These are phyloP conservation scores for Crotalus viridis DNA, from an alignment of 2,113 vertebrate genomes.

Conservation along the genomic window DNA sequence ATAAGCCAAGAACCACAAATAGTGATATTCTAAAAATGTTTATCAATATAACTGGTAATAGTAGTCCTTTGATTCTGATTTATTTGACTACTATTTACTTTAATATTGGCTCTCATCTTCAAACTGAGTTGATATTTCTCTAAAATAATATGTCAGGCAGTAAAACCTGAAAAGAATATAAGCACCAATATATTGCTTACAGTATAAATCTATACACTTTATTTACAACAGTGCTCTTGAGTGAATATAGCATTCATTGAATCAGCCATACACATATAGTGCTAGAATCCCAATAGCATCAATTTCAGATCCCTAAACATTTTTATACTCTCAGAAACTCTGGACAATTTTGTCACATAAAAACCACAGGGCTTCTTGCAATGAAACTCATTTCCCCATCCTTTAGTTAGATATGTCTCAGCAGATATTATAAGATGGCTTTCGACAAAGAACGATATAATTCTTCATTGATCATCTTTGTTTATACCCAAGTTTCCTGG, in stretches of 20 bases:
- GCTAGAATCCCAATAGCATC: not conserved
- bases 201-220: not conserved
- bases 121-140: not conserved
- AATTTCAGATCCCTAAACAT: not conserved
- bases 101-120: not conserved
- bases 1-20: too few species aligned
- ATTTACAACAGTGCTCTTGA: slow-evolving; percentile 22
- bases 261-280: not conserved
- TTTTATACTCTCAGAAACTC: not conserved
- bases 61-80: not conserved
- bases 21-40: too few species aligned
- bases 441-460: not conserved
- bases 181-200: not conserved
- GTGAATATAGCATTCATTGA: not conserved
- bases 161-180: not conserved
- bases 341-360: not conserved
- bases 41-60: too few species aligned
- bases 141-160: not conserved
- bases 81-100: not conserved
- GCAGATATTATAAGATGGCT: not conserved
- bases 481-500: not conserved
- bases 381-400: too few species aligned
- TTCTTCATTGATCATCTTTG: too few species aligned
- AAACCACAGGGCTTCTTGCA: not conserved
- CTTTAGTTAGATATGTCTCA: not conserved